Base-by-base conservation (phyloP, 2,113 vertebrate genomes). In the Peromyscus leucopus region DNA sequence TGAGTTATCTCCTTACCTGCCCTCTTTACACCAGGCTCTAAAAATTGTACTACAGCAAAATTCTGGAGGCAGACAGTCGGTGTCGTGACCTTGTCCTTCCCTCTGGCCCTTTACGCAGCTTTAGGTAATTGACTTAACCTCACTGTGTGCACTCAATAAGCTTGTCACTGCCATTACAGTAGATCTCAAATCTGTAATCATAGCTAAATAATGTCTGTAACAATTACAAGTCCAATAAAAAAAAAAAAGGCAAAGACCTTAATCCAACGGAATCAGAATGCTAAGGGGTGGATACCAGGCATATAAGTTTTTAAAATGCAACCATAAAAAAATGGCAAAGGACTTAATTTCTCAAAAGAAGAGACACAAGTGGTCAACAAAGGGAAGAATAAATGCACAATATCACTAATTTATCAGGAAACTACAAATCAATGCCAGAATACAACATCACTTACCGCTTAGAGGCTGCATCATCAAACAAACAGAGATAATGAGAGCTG, bases 311-410 rank as follows among this genome's bases (percentile, higher is more conserved):
- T 2, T 69, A 72, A 74, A 16, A 71, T 71, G 51, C 51, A 85
- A 19, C 21, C 31, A 26, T 33, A 21, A 46, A 80, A 95, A 51
- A 90, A 0, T 7, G 5, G 10, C 24, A 74, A 87, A 59, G 16
- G 46, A 65, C 55, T 89, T 39, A 7, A 94, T 80, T 93, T 96
- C 24, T 65, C 82, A 88, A 82, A 74, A 74, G 63, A 79, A 85
- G 61, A 33, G 8, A 33, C 2, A 65, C 48, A n/a, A 72, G 39
- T 76, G 10, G n/a, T 46, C 75, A 48, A 76, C 75, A 13, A 28
- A 28, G 24, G 48, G 42, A 48, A 63, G 59, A 84, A 3, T 28
- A 63, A 63, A 31, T 42, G 8, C 1, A 12, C 39, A 85, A 24
- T 42, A 65, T 85, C 16, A 28, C 39, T 63, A 84, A 16, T 75